These are phyloP conservation scores for Pollimyrus isidori DNA, from an alignment of 2,113 vertebrate genomes.

Conservation along the genomic window DNA sequence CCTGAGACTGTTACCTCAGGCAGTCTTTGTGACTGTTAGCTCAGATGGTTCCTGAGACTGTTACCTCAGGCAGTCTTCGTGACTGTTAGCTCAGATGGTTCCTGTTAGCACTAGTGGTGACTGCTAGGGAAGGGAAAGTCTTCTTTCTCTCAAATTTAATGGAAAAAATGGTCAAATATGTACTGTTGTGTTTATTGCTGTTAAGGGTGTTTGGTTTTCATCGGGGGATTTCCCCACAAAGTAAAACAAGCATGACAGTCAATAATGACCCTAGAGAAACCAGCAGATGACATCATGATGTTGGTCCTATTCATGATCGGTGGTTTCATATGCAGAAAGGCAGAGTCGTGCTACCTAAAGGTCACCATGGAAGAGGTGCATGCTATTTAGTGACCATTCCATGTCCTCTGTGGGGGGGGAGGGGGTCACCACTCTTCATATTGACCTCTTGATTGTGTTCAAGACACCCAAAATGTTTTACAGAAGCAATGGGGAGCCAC, in stretches of 20 bases:
- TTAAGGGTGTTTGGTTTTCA: background rate
- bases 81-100: background rate
- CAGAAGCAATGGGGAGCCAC: no score
- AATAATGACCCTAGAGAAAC: background rate
- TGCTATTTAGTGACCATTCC: background rate
- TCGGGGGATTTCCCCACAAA: background rate
- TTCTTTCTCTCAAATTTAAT: no score
- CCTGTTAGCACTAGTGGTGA: background rate
- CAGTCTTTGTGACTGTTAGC: background rate
- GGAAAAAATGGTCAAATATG: no score
- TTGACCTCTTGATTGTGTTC: background rate
- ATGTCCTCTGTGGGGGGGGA: background rate
- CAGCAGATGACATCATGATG: background rate
- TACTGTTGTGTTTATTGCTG: background rate
- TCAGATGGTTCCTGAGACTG: background rate
- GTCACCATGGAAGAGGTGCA: background rate
- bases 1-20: no score
- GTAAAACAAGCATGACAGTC: background rate
- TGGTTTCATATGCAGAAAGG: background rate
- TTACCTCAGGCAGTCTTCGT: background rate
- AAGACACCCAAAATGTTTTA: no score
- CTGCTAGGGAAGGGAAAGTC: no score
- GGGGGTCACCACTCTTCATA: background rate
- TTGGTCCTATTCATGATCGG: background rate
- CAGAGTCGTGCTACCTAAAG: background rate